Evolutionary conservation across 2,888 invertebrate species (phyloP), one percentile per base, ranked within the genome.

Genomic region (Galerucella nymphaeae): DNA sequence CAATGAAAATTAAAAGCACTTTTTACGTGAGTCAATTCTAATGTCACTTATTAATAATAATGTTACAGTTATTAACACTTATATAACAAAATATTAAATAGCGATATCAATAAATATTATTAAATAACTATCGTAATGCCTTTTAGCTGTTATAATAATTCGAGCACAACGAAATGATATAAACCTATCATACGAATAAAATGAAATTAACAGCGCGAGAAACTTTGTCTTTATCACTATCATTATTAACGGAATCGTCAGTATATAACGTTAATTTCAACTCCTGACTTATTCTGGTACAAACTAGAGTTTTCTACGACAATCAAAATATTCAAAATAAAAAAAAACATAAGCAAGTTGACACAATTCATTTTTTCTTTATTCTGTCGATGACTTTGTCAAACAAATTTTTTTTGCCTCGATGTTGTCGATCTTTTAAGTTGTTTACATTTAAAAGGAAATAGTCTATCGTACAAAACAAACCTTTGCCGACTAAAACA

Each of bases 401-500:
- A n/a, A 50, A 50, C 50, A n/a, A 48, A 0, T 1, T 50, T 45
- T 45, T 14, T 45, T 45, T 50, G 14, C 16, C n/a, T 45, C 13
- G 42, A 14, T 8, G 5, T 50, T 50, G 16, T 50, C n/a, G n/a
- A 50, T 50, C n/a, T 50, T 16, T 8, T 16, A n/a, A 14, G 50
- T 50, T 50, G n/a, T 50, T 50, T 50, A 50, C 14, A 50, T 50
- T 45, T 50, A 16, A n/a, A 50, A n/a, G 50, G 8, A 50, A 50
- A n/a, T n/a, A 50, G 50, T 50, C 50, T n/a, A n/a, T 6, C 14
- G 50, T 50, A 50, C 50, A 50, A 50, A 50, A 50, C 50, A 50
- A 50, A n/a, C 50, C n/a, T 55, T 66, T 14, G 55, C 10, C 65
- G 58, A 42, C 42, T 42, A 42, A 30, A 66, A 66, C 55, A 57